Evolutionary conservation across 2,888 invertebrate genomes (phyloP).

Genomic region (Drosophila niveifrons): DNA sequence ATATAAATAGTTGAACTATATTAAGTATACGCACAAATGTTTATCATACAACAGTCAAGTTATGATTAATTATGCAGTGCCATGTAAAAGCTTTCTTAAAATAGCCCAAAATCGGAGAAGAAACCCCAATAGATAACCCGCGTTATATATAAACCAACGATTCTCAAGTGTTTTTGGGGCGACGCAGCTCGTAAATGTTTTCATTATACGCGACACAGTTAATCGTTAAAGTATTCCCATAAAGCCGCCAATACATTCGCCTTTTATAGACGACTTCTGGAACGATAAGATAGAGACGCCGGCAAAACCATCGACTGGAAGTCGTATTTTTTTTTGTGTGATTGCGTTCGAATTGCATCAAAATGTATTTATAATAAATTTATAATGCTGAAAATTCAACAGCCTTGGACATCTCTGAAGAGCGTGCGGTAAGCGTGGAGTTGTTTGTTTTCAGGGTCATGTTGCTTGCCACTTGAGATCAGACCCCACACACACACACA

Average conservation of each 20-base stretch:
- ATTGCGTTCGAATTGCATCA: slow-evolving; percentile 65
- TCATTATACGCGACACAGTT: slow-evolving; percentile 28
- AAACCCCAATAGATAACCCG: slow-evolving; percentile 23
- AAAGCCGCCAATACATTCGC: slow-evolving; percentile 2
- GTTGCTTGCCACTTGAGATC: slow-evolving; percentile 35
- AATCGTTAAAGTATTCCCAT: slow-evolving; percentile 17
- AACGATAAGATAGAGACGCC: slow-evolving; percentile 44
- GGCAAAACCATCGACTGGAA: not conserved
- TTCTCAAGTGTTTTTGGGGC: slow-evolving; percentile 8
- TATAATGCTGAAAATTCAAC: slow-evolving; percentile 29
- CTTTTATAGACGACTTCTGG: slow-evolving; percentile 5
- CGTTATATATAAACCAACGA: not conserved
- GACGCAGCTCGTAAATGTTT: slow-evolving; percentile 10
- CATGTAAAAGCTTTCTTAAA: not conserved
- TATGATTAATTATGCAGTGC: not conserved
- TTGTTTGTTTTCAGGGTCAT: slow-evolving; percentile 50
- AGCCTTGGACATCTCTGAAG: slow-evolving; percentile 44
- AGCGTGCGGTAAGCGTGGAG: slow-evolving; percentile 6
- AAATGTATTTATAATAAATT: slow-evolving; percentile 63
- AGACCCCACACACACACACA: slow-evolving; percentile 24
- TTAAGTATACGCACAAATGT: not conserved
- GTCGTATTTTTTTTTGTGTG: slow-evolving; percentile 32
- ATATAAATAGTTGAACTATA: not conserved
- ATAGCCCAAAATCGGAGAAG: slow-evolving; percentile 8
- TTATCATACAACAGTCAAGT: not conserved